Evolutionary conservation across 2,888 invertebrate genomes (phyloP).

Genomic region (Drepana falcataria): DNA sequence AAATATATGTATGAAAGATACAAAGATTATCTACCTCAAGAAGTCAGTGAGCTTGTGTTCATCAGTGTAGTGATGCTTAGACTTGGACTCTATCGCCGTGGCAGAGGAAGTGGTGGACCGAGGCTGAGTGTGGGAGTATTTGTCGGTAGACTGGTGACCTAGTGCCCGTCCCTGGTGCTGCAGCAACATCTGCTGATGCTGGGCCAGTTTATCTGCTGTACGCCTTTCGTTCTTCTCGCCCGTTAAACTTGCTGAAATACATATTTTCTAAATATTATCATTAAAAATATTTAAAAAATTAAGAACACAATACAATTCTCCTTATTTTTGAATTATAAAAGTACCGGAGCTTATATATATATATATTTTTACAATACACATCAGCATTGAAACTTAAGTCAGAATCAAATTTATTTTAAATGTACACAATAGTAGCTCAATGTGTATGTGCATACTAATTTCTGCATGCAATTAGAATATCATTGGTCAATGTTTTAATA

Average conservation of each 20-base stretch:
- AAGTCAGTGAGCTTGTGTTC: conserved; percentile 86
- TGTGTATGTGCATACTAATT: not conserved
- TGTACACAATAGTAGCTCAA: not conserved
- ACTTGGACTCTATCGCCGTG: conserved; percentile 51
- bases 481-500: not conserved
- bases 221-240: conserved; percentile 64
- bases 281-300: too few species aligned
- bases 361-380: not conserved
- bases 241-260: conserved; percentile 54
- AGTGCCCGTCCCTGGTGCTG: conserved; percentile 82
- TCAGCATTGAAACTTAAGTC: too few species aligned
- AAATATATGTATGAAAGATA: too few species aligned
- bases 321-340: too few species aligned
- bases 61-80: conserved; percentile 69
- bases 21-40: conserved; percentile 53
- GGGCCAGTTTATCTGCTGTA: conserved; percentile 70
- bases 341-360: too few species aligned
- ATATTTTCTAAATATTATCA: not conserved
- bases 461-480: not conserved
- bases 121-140: conserved; percentile 72
- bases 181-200: conserved; percentile 82
- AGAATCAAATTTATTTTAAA: not conserved
- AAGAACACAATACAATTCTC: too few species aligned
- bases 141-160: conserved; percentile 81
- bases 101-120: conserved; percentile 68